Evolutionary conservation across 2,888 invertebrate species (phyloP).

Genomic region (Drosophila cognata): DNA sequence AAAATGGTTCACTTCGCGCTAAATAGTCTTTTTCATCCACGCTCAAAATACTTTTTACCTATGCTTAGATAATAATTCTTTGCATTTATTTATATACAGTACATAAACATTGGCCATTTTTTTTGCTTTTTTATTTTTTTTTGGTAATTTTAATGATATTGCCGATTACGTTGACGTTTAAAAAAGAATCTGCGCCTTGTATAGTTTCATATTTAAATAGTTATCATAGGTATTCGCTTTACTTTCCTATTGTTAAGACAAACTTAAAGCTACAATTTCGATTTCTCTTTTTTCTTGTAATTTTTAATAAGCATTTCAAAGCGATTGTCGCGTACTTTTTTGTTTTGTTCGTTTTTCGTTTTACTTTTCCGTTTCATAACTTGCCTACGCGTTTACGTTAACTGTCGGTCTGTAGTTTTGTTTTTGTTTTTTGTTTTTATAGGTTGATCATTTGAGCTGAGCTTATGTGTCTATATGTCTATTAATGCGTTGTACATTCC

Average conservation of each 20-base stretch:
- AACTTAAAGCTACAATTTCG: constrained; percentile 59
- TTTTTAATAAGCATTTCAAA: constrained; percentile 73
- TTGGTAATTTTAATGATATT: constrained; percentile 61
- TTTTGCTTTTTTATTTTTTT: constrained; percentile 20
- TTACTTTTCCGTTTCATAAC: constrained; percentile 49
- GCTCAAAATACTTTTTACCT: constrained; percentile 65
- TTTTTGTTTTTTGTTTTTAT: constrained; percentile 9
- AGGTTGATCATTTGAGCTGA: constrained; percentile 71
- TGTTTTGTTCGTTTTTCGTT: constrained; percentile 19
- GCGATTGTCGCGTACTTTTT: constrained; percentile 75
- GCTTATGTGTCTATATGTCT: constrained; percentile 48
- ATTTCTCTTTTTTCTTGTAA: constrained; percentile 32
- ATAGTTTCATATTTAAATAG: constrained; percentile 73
- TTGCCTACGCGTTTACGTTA: constrained; percentile 75
- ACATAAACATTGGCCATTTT: constrained; percentile 69
- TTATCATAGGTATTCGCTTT: constrained; percentile 47
- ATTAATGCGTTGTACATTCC: constrained; percentile 64
- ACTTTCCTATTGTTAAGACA: constrained; percentile 36
- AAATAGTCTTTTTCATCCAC: constrained; percentile 73
- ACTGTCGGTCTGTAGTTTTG: constrained; percentile 34
- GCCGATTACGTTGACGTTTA: constrained; percentile 38
- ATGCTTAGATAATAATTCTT: constrained; percentile 66
- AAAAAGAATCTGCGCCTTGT: constrained; percentile 58
- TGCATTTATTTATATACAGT: constrained; percentile 72
- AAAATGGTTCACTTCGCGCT: constrained; percentile 73